Evolutionary conservation across 1,140 invertebrate genomes (phyloP), one percentile per base, ranked within the genome.

Genomic region (Drosophila lini): DNA sequence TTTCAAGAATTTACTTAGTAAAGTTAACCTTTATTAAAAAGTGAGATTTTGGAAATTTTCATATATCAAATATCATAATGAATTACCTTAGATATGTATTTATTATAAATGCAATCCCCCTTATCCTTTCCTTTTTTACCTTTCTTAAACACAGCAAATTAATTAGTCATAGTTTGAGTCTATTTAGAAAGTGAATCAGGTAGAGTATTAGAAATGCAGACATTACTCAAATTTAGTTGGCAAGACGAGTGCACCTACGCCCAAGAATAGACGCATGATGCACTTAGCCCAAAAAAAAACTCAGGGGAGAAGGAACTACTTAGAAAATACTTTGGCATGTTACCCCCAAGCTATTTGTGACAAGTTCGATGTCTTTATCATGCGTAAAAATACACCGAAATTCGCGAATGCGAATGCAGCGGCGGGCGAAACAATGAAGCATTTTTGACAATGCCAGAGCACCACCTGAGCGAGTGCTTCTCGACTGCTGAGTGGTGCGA

Each of bases 311-410:
- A 61, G 74, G 59, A 73, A 73, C 70, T 65, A 70, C 71, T 64
- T 64, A 55, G 65, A 42, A 77, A 82, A 88, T 81, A 71, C 65
- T 57, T 73, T 79, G 69, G 84, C 78, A 84, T 85, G 63, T 64
- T 50, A 64, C 13, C 67, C 65, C 57, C 62, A 22, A 55, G 64
- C 69, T 89, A 90, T 91, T 90, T 90, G 88, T 90, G 88, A 90
- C 88, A 90, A 90, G 88, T 90, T 90, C 86, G 86, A 88, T 90
- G 86, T 90, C 82, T 89, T 89, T 89, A 89, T 90, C 84, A 89
- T 85, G 84, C 84, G 85, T 81, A 90, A 58, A 65, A 88, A 75
- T 78, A 80, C 75, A 80, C 36, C 3, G 77, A 75, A 82, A 80
- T 63, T 65, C 48, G 70, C 41, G 42, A 68, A 73, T 64, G 62